phyloP scores from a whole-genome alignment of 2,888 invertebrate genomes.

The Noctua fimbriata region DNA sequence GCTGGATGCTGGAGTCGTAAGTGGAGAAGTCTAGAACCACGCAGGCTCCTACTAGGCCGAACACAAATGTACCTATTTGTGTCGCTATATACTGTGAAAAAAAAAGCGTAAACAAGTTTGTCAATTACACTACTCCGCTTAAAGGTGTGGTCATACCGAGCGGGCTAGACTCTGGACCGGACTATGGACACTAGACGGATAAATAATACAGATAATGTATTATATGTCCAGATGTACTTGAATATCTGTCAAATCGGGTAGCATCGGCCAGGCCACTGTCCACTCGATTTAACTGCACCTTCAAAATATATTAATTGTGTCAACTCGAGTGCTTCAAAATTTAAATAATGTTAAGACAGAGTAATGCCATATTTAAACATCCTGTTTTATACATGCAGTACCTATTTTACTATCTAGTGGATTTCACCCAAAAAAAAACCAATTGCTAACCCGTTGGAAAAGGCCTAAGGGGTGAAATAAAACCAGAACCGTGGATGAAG shows the following conservation, averaged over 20 bases:
- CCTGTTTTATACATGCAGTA: neutral
- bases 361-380: neutral
- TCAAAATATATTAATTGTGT: neutral
- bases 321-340: neutral
- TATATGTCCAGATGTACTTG: neutral
- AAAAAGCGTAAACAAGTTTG: neutral
- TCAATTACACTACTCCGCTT: neutral
- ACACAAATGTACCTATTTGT: constrained; percentile 93
- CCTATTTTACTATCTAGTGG: neutral
- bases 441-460: constrained; percentile 27
- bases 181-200: neutral
- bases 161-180: neutral
- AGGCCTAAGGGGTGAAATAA: constrained; percentile 24
- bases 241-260: neutral
- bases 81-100: constrained; percentile 93
- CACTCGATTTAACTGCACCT: neutral
- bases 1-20: constrained; percentile 94
- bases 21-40: constrained; percentile 95
- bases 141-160: neutral
- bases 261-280: neutral
- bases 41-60: constrained; percentile 93
- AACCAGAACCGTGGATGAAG: constrained; percentile 4
- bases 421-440: neutral
- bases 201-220: too few species aligned
- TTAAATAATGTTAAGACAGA: neutral